Base-by-base conservation (phyloP, 2,113 vertebrate genomes). In the Ciconia maguari region DNA sequence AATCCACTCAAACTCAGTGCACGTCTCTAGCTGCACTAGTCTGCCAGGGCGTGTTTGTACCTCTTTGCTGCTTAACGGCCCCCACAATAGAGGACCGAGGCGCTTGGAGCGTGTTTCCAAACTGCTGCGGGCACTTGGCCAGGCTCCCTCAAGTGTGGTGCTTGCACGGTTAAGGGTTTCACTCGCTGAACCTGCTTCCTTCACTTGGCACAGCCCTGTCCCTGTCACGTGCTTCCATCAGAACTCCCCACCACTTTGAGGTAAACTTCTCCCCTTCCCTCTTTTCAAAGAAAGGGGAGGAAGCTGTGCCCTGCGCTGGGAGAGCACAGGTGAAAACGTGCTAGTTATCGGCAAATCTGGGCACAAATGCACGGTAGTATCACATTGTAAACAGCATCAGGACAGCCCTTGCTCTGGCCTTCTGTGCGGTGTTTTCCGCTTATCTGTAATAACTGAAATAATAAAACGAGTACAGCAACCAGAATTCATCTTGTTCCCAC, bases 31-130 rank as follows among this genome's bases (percentile, higher is more conserved):
- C 71, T n/a, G 54, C 69, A 41, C 41, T 42, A 7, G 11, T 55
- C 41, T 76, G 46, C 18, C 3, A 4, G 29, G 36, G 29, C 58
- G 25, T 3, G 6, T 26, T 68, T 26, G 51, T 83, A 42, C 44
- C 80, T 60, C 41, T 62, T 12, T 52, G 89, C 60, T 78, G 79
- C 44, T 38, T 49, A 30, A 42, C 2, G 2, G 5, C 21, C n/a
- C 11, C 26, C 9, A 2, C 0, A 1, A 5, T 7, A 8, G 4
- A 20, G 74, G 48, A 41, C 42, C 1, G 1, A 29, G 66, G 19
- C 1, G 7, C 29, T 29, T 7, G 25, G 54, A 64, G 41, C 36
- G 0, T 1, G 42, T 76, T 70, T 61, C 25, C 54, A 15, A 75
- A 7, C 48, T 9, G 27, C 62, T 41, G 26, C 1, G 4, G 38